Percentiles rank a stretch among this genome's conserved stretches.
Evolutionary conservation across 2,888 invertebrate species (phyloP).

Genomic region (Halictus ligatus): DNA sequence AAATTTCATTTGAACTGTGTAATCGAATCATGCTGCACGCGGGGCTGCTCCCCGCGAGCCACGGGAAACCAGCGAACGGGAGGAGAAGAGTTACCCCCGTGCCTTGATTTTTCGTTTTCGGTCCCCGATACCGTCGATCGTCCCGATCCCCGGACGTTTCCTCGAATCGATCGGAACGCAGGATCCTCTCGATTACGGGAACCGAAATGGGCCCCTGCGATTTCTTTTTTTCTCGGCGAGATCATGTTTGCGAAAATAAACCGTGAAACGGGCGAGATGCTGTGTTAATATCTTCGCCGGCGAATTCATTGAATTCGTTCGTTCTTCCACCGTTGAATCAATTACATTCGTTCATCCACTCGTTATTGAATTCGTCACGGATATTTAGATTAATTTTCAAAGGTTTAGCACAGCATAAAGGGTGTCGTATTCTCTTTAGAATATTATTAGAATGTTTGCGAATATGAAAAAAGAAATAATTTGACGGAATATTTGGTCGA

Average conservation of each 20-base stretch:
- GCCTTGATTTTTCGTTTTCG: background rate
- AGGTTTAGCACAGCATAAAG: no score
- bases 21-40: slow-evolving; percentile 63
- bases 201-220: background rate
- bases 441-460: background rate
- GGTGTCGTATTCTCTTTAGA: no score
- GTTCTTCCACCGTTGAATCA: background rate
- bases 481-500: no score
- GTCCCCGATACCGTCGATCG: background rate
- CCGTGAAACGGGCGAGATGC: background rate
- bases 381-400: no score
- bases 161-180: slow-evolving; percentile 9
- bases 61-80: background rate
- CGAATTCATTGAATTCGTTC: background rate
- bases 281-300: background rate
- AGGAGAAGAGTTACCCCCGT: background rate
- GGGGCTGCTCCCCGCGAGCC: slow-evolving; percentile 16
- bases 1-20: slow-evolving; percentile 67
- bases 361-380: background rate
- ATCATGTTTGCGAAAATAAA: background rate
- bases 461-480: background rate
- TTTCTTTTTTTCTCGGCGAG: background rate
- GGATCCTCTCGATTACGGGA: background rate
- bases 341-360: no score
- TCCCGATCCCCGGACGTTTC: background rate